These are phyloP conservation scores for Adelges cooleyi DNA, from an alignment of 1,140 invertebrate genomes.

Conservation along the genomic window DNA sequence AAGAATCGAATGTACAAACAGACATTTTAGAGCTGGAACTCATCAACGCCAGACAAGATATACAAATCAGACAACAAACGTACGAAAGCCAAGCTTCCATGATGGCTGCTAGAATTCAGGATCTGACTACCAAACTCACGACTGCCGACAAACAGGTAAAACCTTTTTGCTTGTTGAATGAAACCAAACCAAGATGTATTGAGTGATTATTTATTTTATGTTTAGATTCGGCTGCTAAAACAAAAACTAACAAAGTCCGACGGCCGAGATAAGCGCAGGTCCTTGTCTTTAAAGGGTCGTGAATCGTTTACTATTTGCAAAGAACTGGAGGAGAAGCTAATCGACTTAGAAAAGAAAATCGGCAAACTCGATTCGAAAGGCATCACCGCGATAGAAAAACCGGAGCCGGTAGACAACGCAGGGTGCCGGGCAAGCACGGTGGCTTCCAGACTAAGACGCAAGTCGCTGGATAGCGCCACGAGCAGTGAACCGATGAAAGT, in stretches of 20 bases:
- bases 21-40: slow-evolving; percentile 67
- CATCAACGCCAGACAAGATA: slow-evolving; percentile 58
- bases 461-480: slow-evolving; percentile 62
- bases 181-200: neutral
- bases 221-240: slow-evolving; percentile 54
- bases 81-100: slow-evolving; percentile 61
- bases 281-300: slow-evolving; percentile 63
- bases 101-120: slow-evolving; percentile 72
- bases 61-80: slow-evolving; percentile 53
- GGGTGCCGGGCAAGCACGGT: neutral
- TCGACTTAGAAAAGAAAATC: slow-evolving; percentile 66
- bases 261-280: slow-evolving; percentile 61
- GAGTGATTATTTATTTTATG: no score
- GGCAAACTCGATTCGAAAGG: slow-evolving; percentile 47
- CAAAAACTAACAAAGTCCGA: slow-evolving; percentile 68
- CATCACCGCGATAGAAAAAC: slow-evolving; percentile 29
- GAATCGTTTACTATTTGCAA: slow-evolving; percentile 67
- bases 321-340: slow-evolving; percentile 69
- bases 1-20: slow-evolving; percentile 64
- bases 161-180: neutral
- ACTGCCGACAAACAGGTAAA: slow-evolving; percentile 62
- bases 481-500: slow-evolving; percentile 66
- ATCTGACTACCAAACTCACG: slow-evolving; percentile 66
- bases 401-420: neutral
- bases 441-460: slow-evolving; percentile 43